A percentile compares a stretch with the other conserved stretches of the same genome.
phyloP scores from a whole-genome alignment of 1,140 invertebrate genomes.

The Drosophila bocqueti region DNA sequence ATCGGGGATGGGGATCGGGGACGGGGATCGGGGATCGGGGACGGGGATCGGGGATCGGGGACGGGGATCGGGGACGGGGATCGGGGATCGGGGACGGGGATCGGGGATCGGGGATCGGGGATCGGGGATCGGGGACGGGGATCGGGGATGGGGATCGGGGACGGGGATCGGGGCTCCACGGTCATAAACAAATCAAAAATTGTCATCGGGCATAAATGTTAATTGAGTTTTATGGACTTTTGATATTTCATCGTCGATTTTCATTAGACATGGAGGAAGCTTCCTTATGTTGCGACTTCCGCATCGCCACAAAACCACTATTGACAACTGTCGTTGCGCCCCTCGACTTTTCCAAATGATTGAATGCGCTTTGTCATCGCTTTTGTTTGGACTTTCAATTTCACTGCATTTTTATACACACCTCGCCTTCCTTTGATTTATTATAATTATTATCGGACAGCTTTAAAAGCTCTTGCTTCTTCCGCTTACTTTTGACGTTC shows the following conservation, averaged over 20 bases:
- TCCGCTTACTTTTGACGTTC: constrained; percentile 50
- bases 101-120: no score
- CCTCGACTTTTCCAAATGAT: constrained; percentile 20
- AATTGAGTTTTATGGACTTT: constrained; percentile 71
- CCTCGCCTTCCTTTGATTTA: constrained; percentile 4
- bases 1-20: background rate
- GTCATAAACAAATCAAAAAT: constrained; percentile 38
- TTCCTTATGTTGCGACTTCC: constrained; percentile 65
- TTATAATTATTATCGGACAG: constrained; percentile 59
- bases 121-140: background rate
- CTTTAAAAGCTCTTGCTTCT: constrained; percentile 66
- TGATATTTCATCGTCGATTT: constrained; percentile 57
- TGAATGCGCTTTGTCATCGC: constrained; percentile 32
- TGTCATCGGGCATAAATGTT: constrained; percentile 56
- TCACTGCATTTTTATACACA: constrained; percentile 41
- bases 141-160: background rate
- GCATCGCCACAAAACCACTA: constrained; percentile 24
- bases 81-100: background rate
- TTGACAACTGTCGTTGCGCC: constrained; percentile 6
- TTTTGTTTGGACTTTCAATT: constrained; percentile 63
- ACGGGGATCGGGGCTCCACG: background rate
- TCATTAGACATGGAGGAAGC: constrained; percentile 46
- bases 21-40: background rate
- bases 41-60: background rate
- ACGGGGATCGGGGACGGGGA: background rate